A percentile compares a stretch with the other conserved stretches of the same genome.
These are phyloP conservation scores for Diaphora mendica DNA, from an alignment of 2,888 invertebrate genomes.

Conservation along the genomic window DNA sequence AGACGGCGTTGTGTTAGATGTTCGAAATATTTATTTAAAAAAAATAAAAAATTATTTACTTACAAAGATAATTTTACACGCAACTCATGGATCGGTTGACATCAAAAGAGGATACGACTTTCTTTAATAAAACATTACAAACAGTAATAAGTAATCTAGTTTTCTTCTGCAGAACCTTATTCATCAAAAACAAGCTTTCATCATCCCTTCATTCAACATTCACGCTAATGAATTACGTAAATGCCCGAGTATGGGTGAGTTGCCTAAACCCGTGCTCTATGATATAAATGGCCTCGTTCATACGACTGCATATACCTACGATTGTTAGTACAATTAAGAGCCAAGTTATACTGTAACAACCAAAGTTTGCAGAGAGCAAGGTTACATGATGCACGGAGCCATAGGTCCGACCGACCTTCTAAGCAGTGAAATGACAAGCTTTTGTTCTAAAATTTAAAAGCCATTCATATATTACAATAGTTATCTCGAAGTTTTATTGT, in stretches of 20 bases:
- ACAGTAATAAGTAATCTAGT: neutral
- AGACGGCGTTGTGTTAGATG: too few relatives aligned
- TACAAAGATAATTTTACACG: neutral
- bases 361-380: constrained; percentile 72
- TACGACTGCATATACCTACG: constrained; percentile 57
- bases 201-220: constrained; percentile 36
- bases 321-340: constrained; percentile 80
- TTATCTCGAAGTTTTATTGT: neutral
- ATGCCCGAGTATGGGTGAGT: constrained; percentile 56
- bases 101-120: neutral
- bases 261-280: constrained; percentile 59
- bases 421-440: constrained; percentile 24
- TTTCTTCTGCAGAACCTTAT: constrained; percentile 17
- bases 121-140: neutral
- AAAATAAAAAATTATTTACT: too few relatives aligned
- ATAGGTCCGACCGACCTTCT: constrained; percentile 51
- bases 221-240: constrained; percentile 60
- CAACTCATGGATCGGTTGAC: neutral
- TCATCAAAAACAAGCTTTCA: constrained; percentile 34
- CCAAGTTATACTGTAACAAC: constrained; percentile 53
- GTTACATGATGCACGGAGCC: constrained; percentile 62
- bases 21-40: too few relatives aligned
- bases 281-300: constrained; percentile 62
- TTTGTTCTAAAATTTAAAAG: constrained; percentile 18
- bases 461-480: constrained; percentile 3